These are phyloP conservation scores for Triplophysa yarkandensis DNA, from an alignment of 2,797 vertebrate species.

Conservation along the genomic window DNA sequence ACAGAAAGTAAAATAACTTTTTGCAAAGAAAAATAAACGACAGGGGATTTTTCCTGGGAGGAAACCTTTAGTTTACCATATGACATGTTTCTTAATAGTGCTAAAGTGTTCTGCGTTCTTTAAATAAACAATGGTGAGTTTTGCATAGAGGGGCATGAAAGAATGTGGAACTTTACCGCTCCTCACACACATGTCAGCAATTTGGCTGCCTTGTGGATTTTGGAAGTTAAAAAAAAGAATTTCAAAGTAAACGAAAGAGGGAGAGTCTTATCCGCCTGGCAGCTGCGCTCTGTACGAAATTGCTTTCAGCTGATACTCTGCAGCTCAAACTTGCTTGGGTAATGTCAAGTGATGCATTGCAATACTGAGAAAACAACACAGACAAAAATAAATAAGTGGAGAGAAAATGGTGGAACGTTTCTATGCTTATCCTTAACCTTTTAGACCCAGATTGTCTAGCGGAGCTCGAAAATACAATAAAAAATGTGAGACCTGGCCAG, in stretches of 20 bases:
- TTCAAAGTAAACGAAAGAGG: slow-evolving; percentile 95
- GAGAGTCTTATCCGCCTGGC: slow-evolving; percentile 92
- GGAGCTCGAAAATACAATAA: neutral
- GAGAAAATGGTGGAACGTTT: slow-evolving; percentile 78
- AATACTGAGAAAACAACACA: slow-evolving; percentile 82
- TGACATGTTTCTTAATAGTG: slow-evolving; percentile 92
- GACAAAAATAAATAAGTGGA: slow-evolving; percentile 80
- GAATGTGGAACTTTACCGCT: slow-evolving; percentile 87
- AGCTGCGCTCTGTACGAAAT: slow-evolving; percentile 89
- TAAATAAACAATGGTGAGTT: slow-evolving; percentile 93
- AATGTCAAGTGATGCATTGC: slow-evolving; percentile 88
- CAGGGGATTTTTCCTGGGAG: slow-evolving; percentile 83
- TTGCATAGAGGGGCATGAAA: slow-evolving; percentile 92
- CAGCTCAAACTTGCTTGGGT: slow-evolving; percentile 88
- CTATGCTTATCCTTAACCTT: slow-evolving; percentile 66
- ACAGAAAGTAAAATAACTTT: slow-evolving; percentile 81
- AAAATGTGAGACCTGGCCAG: neutral
- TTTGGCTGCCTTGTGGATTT: slow-evolving; percentile 97
- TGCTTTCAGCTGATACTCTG: slow-evolving; percentile 94
- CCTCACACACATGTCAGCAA: slow-evolving; percentile 95
- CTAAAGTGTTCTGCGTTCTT: slow-evolving; percentile 93
- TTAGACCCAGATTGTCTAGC: slow-evolving; percentile 35
- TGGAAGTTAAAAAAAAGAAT: slow-evolving; percentile 91
- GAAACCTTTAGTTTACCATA: slow-evolving; percentile 92
- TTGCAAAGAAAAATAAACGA: slow-evolving; percentile 82